Evolutionary conservation across 2,797 vertebrate species (phyloP).

Genomic region (Ispidina lecontei): DNA sequence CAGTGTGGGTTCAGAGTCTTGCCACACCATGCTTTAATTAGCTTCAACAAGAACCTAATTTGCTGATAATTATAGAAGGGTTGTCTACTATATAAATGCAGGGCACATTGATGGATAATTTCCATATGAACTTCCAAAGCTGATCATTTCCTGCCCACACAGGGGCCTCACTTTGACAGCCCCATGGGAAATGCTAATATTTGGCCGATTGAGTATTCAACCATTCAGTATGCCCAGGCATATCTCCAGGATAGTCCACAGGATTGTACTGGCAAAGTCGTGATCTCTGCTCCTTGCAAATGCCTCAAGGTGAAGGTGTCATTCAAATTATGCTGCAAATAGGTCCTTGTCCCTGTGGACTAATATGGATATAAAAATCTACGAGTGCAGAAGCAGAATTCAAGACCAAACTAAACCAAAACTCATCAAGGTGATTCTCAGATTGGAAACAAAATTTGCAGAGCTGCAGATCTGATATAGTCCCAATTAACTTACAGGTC

Average conservation of each 20-base stretch:
- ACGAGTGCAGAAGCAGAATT: not conserved
- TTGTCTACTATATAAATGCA: not conserved
- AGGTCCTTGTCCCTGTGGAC: not conserved
- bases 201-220: not conserved
- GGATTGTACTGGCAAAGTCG: not conserved
- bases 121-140: not conserved
- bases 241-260: not conserved
- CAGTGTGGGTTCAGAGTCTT: not conserved
- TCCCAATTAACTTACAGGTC: not conserved
- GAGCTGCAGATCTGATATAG: not conserved
- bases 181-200: not conserved
- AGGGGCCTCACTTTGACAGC: not conserved
- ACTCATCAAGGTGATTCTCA: not conserved
- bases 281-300: not conserved
- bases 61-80: not conserved
- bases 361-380: not conserved
- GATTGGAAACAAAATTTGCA: not conserved
- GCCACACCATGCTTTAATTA: not conserved
- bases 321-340: not conserved
- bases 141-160: not conserved
- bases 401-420: not conserved
- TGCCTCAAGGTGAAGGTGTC: not conserved
- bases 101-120: not conserved
- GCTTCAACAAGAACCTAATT: slow-evolving; percentile 1
- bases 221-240: not conserved